phyloP scores from a whole-genome alignment of 2,797 vertebrate species.

The Epinephelus coioides region DNA sequence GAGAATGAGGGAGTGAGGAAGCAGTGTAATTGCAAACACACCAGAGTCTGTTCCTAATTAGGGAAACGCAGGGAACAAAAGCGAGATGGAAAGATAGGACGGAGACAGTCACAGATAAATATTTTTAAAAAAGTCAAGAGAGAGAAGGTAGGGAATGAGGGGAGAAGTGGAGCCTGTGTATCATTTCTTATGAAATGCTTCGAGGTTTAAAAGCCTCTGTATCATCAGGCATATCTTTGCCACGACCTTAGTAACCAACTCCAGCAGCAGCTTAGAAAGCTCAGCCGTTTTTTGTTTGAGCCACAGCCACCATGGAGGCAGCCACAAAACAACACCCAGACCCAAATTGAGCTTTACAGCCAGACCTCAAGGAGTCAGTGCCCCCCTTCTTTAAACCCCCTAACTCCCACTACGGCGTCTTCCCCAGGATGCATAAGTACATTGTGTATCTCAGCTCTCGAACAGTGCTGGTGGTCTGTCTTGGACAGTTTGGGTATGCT shows the following conservation, averaged over 20 bases:
- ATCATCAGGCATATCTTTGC: slow-evolving; percentile 17
- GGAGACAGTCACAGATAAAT: slow-evolving; percentile 83
- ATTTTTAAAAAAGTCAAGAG: slow-evolving; percentile 9
- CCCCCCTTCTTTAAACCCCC: slow-evolving; percentile 2
- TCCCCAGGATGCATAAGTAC: slow-evolving; percentile 38
- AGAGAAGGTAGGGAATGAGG: slow-evolving; percentile 29
- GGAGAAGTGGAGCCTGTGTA: slow-evolving; percentile 40
- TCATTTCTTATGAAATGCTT: slow-evolving; percentile 61
- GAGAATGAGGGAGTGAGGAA: slow-evolving; percentile 77
- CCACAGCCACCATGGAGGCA: slow-evolving; percentile 57
- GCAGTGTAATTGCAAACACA: slow-evolving; percentile 84
- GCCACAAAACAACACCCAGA: slow-evolving; percentile 65
- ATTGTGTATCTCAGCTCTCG: slow-evolving; percentile 19
- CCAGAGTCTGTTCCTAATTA: slow-evolving; percentile 84
- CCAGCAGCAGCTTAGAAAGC: slow-evolving; percentile 48
- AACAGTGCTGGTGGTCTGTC: slow-evolving; percentile 14
- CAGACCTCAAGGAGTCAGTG: slow-evolving; percentile 62
- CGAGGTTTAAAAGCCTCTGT: slow-evolving; percentile 28
- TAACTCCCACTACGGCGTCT: slow-evolving; percentile 35
- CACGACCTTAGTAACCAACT: slow-evolving; percentile 42
- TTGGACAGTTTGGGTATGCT: not conserved
- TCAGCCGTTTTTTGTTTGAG: slow-evolving; percentile 46
- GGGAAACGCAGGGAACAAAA: slow-evolving; percentile 72
- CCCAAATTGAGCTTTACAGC: slow-evolving; percentile 47
- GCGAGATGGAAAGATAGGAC: slow-evolving; percentile 81